Evolutionary conservation across 2,797 vertebrate genomes (phyloP), one percentile per base, ranked within the genome.

Genomic region (Gadopsis marmoratus): DNA sequence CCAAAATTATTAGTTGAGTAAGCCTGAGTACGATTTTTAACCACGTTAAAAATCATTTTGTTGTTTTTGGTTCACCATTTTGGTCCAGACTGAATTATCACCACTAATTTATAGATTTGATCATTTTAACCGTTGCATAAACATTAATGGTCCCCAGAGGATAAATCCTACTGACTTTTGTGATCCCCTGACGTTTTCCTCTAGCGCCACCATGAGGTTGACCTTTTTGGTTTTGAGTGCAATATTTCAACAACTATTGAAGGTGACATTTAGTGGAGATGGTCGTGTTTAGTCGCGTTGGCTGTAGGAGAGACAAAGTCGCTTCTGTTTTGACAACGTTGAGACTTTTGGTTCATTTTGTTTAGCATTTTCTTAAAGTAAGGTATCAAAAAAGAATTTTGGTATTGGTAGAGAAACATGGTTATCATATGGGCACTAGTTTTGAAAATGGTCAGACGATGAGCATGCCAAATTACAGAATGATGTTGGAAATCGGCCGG

Each of bases 381-480:
- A 21, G 16, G 3, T 47, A 35, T n/a, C 2, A 21, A 7, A 37
- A n/a, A 35, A 2, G 31, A 3, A 7, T 10, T 5, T 26, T 48
- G 31, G n/a, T 41, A 26, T 51, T 10, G 1, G 58, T 29, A 14
- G 26, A 62, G 8, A 43, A 63, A 73, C 14, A 33, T 2, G 1
- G 11, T 4, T 43, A 0, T 72, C 19, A 39, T 31, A 17, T 43
- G 26, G 26, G 1, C 12, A 17, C 8, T 29, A 37, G 10, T 65
- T 48, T 39, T 31, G 47, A 10, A 55, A 7, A 31, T 19, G 7
- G 55, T 16, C 12, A 71, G 29, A 53, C 13, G 2, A 21, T n/a
- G 7, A 29, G 1, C 0, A 16, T 13, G n/a, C 26, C 26, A 11
- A 4, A 61, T n/a, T 0, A 0, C 10, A 1, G 45, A 48, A 31